These are phyloP conservation scores for Lochmaea crataegi DNA, from an alignment of 2,888 invertebrate species.

Conservation along the genomic window DNA sequence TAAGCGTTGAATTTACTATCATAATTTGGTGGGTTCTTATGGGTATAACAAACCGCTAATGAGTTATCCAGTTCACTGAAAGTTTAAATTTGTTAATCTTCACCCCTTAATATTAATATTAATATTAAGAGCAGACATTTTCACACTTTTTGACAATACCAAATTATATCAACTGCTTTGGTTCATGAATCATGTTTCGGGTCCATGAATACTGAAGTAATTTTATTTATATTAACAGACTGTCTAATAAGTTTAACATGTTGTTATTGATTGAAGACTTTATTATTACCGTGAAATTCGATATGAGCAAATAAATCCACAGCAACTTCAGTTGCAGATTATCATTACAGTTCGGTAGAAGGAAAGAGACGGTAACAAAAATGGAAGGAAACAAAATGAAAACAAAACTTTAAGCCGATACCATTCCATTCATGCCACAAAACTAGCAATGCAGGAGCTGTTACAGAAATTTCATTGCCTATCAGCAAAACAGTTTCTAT, in stretches of 20 bases:
- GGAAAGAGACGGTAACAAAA: conserved; percentile 1
- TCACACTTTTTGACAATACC: no score
- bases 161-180: no score
- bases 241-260: not conserved
- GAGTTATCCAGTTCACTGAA: no score
- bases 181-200: no score
- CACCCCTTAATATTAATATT: no score
- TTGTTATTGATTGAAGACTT: not conserved
- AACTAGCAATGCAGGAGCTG: conserved; percentile 33
- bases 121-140: no score
- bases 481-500: conserved; percentile 33
- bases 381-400: conserved; percentile 17
- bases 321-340: conserved; percentile 13
- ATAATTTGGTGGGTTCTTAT: no score
- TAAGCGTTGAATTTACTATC: no score
- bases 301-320: conserved; percentile 21
- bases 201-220: no score
- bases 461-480: conserved; percentile 34
- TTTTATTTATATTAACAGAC: no score
- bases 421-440: conserved; percentile 31
- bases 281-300: not conserved
- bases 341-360: conserved; percentile 16
- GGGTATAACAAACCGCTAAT: no score
- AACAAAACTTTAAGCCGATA: conserved; percentile 31
- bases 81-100: no score